Base-by-base conservation (phyloP, 2,113 vertebrate genomes). In the Ceyx melanurus region DNA sequence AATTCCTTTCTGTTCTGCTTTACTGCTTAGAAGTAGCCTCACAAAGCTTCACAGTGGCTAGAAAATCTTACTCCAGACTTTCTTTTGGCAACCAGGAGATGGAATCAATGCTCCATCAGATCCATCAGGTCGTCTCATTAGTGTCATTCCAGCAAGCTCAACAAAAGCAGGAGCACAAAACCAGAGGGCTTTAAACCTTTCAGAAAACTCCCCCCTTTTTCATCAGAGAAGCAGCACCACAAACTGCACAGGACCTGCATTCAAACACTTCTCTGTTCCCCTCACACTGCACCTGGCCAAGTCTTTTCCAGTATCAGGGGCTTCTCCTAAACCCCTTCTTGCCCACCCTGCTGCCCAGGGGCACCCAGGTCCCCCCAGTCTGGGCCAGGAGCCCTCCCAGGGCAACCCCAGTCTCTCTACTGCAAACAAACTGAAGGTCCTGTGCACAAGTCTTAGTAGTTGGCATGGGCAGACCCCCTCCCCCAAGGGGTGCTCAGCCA, bases 1-100 rank as follows among this genome's bases (percentile, higher is more conserved):
- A 87, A 89, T 95, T 93, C 78, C 58, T 83, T 93, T 95, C 92
- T 78, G 15, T 56, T 79, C 71, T 94, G 48, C 73, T 86, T 74
- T 82, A 60, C 15, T 72, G 53, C 61, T 90, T 35, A 48, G 67
- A 46, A 93, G 31, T 31, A 50, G 7, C 23, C n/a, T 80, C 77
- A 76, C 19, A 70, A 54, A 82, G 50, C 48, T 76, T 86, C 42
- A 33, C 6, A 40, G 54, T 20, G 14, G 51, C 42, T 71, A 50
- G 42, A 68, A 81, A 94, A 75, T 56, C 42, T 84, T 73, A 73
- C 12, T 68, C 20, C 13, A 14, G 26, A 62, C 37, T 90, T 93
- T 26, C 56, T 92, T 78, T 7, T 53, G 51, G 54, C 16, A 17
- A 13, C 88, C 83, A 90, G 86, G 58, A 94, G 88, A 76, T 86